Evolutionary conservation across 2,113 vertebrate species (phyloP).

Genomic region (Theristicus caerulescens): DNA sequence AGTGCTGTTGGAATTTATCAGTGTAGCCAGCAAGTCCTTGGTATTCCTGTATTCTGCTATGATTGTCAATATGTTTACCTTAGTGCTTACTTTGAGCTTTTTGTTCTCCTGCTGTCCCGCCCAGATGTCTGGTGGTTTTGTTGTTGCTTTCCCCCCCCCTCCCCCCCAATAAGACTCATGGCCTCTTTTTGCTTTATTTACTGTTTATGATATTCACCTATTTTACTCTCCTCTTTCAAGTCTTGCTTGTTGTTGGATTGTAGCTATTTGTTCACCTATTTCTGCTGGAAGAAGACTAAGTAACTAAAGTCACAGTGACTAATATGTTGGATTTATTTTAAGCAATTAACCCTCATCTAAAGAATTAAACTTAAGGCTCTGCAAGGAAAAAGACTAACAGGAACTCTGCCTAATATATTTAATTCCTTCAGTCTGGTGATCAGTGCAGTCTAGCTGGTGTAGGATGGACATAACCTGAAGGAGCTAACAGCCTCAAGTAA

Average conservation of each 20-base stretch:
- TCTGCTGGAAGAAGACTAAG: not conserved
- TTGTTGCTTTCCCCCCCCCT: too few species aligned
- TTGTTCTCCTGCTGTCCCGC: not conserved
- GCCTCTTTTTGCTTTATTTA: not conserved
- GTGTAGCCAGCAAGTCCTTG: not conserved
- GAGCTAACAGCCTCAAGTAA: not conserved
- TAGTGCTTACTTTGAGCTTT: not conserved
- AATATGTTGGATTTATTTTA: not conserved
- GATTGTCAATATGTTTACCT: not conserved
- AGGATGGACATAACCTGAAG: not conserved
- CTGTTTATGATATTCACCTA: not conserved
- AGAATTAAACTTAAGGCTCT: not conserved
- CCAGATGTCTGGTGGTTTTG: rapidly evolving
- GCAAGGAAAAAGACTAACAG: not conserved
- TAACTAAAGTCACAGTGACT: not conserved
- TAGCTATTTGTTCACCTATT: not conserved
- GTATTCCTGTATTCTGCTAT: not conserved
- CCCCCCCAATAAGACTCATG: not conserved
- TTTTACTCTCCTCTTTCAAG: not conserved
- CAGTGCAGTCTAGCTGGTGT: not conserved
- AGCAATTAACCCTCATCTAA: not conserved
- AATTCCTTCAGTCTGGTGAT: not conserved
- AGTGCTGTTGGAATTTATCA: not conserved
- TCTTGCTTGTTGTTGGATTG: not conserved
- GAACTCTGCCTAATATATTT: not conserved